A percentile compares a stretch with the other conserved stretches of the same genome.
Evolutionary conservation across 1,140 invertebrate species (phyloP).

Genomic region (Sesamia nonagrioides): DNA sequence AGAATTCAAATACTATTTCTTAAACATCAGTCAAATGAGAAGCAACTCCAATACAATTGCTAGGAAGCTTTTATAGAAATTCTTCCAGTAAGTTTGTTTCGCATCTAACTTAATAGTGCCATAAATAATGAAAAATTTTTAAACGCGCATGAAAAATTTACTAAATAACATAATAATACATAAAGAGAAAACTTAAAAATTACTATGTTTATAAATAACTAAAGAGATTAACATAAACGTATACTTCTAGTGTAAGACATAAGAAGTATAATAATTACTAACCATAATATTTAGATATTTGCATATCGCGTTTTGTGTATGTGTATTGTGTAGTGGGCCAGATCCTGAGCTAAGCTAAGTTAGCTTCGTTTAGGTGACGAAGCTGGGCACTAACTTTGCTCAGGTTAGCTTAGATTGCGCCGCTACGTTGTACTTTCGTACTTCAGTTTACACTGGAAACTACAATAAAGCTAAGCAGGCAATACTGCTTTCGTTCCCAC

Average conservation of each 20-base stretch:
- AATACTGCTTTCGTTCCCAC: too few relatives aligned
- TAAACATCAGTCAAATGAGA: too few relatives aligned
- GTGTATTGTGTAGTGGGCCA: neutral
- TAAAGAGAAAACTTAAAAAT: conserved; percentile 1
- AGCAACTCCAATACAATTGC: too few relatives aligned
- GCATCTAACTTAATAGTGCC: too few relatives aligned
- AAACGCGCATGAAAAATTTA: conserved; percentile 16
- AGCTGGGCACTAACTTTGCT: too few relatives aligned
- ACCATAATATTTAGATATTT: conserved; percentile 29
- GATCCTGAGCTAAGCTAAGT: neutral
- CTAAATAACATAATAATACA: conserved; percentile 5
- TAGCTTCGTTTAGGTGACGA: too few relatives aligned
- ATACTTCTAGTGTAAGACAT: conserved; percentile 17
- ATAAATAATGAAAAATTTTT: conserved; percentile 15
- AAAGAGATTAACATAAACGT: conserved; percentile 23
- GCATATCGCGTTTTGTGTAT: neutral
- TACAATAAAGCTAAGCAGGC: too few relatives aligned
- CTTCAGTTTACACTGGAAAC: too few relatives aligned
- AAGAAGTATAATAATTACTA: conserved; percentile 14
- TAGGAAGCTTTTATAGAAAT: too few relatives aligned
- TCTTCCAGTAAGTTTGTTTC: neutral
- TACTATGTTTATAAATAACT: conserved; percentile 33
- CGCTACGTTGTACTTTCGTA: too few relatives aligned
- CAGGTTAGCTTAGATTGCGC: too few relatives aligned
- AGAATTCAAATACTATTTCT: too few relatives aligned